These are phyloP conservation scores for Erythrolamprus reginae DNA, from an alignment of 2,113 vertebrate species.

Conservation along the genomic window DNA sequence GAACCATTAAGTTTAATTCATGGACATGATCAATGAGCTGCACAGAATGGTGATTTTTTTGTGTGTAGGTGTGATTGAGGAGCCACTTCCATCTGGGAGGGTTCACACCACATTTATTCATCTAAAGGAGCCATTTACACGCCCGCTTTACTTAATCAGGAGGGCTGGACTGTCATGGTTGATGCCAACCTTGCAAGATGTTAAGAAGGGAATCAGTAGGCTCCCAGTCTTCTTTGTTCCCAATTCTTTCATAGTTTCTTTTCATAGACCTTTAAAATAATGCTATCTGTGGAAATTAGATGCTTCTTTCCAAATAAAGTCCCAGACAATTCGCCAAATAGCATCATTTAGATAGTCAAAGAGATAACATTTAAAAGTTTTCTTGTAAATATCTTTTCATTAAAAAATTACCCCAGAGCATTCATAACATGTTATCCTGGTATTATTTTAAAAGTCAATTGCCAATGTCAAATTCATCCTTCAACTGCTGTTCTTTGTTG, in stretches of 20 bases:
- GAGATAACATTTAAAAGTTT: not conserved
- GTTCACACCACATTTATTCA: not conserved
- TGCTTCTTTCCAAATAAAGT: not conserved
- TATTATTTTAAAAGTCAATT: not conserved
- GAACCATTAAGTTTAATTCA: constrained; percentile 42
- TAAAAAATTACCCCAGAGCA: not conserved
- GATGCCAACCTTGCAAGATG: not conserved
- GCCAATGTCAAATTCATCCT: not conserved
- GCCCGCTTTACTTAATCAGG: not conserved
- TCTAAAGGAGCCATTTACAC: accelerated
- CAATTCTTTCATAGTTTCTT: not conserved
- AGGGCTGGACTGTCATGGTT: not conserved
- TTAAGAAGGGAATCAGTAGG: not conserved
- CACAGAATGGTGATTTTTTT: constrained; percentile 19
- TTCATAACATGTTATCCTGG: not conserved
- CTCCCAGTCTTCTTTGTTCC: not conserved
- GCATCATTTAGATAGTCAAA: not conserved
- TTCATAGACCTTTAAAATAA: not conserved
- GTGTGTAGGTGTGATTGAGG: constrained; percentile 13
- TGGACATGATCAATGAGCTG: constrained; percentile 21
- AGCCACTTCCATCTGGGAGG: not conserved
- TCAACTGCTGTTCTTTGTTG: not conserved
- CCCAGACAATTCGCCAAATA: not conserved
- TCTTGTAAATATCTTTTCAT: not conserved
- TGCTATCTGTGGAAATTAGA: not conserved